These are phyloP conservation scores for Sesia apiformis DNA, from an alignment of 2,888 invertebrate species.

Conservation along the genomic window DNA sequence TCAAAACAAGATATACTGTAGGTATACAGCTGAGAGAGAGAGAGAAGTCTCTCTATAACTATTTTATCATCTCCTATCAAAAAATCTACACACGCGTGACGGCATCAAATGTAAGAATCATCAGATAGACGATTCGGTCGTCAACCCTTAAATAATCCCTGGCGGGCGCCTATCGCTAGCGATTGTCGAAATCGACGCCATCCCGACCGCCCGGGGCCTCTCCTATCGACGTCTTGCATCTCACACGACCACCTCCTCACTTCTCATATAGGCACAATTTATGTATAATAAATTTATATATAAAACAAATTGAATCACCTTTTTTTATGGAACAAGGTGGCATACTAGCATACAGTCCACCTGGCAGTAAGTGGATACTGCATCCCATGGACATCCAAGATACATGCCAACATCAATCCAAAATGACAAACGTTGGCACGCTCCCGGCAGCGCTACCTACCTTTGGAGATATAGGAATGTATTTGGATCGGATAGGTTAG, in stretches of 20 bases:
- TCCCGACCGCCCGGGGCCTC: conserved; percentile 14
- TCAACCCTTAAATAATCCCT: conserved; percentile 19
- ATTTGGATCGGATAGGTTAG: too few relatives aligned
- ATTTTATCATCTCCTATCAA: not conserved
- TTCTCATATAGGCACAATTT: not conserved
- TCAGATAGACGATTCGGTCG: conserved; percentile 1
- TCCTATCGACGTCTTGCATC: conserved; percentile 11
- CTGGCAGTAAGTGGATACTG: too few relatives aligned
- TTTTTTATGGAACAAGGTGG: not conserved
- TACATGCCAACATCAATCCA: too few relatives aligned
- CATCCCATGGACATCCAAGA: too few relatives aligned
- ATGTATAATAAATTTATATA: not conserved
- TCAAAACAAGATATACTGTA: too few relatives aligned
- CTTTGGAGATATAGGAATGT: too few relatives aligned
- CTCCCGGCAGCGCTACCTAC: too few relatives aligned
- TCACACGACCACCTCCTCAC: not conserved
- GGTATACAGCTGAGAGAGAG: too few relatives aligned
- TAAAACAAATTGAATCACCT: not conserved
- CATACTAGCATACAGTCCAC: too few relatives aligned
- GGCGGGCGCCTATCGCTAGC: conserved; percentile 18
- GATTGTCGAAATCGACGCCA: conserved; percentile 9
- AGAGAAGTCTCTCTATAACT: too few relatives aligned
- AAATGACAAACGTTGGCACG: too few relatives aligned
- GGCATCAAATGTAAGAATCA: not conserved
- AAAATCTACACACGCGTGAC: not conserved